Conservation (phyloP, 2,113 vertebrate species). For the Opisthocomus hoazin region DNA sequence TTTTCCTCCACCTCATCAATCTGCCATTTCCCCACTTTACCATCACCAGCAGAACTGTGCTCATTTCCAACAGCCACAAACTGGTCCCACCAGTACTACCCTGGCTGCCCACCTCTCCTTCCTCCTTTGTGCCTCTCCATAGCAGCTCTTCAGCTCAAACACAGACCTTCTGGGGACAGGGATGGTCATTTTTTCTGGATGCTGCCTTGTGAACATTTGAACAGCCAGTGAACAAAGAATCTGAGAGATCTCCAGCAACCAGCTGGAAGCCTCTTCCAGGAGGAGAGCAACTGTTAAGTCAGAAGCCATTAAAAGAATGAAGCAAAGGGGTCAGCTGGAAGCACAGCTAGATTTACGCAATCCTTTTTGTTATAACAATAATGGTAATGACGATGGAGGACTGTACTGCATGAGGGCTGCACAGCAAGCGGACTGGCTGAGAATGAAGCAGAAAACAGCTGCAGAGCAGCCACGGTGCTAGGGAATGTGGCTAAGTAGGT, state of each 20-base stretch:
- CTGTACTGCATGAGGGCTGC: neutral
- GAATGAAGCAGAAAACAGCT: neutral
- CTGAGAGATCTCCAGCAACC: neutral
- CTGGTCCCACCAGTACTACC: neutral
- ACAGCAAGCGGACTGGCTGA: neutral
- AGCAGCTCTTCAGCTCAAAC: neutral
- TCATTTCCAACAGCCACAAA: neutral
- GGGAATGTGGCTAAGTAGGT: neutral
- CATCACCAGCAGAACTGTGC: neutral
- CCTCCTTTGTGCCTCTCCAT: neutral
- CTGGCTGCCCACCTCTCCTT: neutral
- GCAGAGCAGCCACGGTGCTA: neutral
- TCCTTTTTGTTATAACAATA: conserved; percentile 40
- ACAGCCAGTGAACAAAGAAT: neutral
- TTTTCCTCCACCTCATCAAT: neutral
- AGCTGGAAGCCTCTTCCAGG: neutral
- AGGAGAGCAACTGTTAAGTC: neutral
- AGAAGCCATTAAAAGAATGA: conserved; percentile 13
- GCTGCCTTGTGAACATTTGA: neutral
- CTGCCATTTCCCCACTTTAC: neutral
- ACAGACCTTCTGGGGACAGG: neutral
- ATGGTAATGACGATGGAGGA: neutral
- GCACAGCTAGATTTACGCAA: conserved; percentile 30
- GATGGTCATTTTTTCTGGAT: neutral
- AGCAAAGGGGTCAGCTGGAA: conserved; percentile 3